A percentile compares a stretch with the other conserved stretches of the same genome.
These are phyloP conservation scores for Colinus virginianus DNA, from an alignment of 2,113 vertebrate species.

Conservation along the genomic window DNA sequence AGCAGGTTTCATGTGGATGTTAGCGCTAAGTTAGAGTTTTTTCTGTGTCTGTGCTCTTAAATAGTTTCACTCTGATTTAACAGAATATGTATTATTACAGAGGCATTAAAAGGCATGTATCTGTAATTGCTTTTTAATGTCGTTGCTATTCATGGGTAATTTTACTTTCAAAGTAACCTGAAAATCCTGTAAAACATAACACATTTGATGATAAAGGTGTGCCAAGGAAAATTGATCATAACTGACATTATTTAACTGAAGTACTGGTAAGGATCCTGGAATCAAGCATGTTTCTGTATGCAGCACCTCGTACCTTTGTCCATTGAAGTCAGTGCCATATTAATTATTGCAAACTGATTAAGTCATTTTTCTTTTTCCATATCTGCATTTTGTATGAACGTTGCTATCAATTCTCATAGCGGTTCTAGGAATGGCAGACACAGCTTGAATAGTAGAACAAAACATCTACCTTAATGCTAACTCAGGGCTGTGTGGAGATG, in stretches of 20 bases:
- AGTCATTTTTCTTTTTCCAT: not conserved
- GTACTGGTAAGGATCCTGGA: not conserved
- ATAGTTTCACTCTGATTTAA: conserved; percentile 35
- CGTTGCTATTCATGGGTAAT: conserved; percentile 6
- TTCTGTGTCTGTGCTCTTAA: conserved; percentile 6
- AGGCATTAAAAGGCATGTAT: conserved; percentile 44
- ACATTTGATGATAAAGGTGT: not conserved
- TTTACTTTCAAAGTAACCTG: conserved; percentile 18
- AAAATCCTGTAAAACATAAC: conserved; percentile 18
- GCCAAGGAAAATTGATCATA: conserved; percentile 14
- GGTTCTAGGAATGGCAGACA: not conserved
- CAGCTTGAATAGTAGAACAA: not conserved
- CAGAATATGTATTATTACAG: not conserved
- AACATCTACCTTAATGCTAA: not conserved
- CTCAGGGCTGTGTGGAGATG: not conserved
- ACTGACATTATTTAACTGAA: not conserved
- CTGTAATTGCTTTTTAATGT: conserved; percentile 48
- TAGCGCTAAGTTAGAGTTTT: conserved; percentile 1
- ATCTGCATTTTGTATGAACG: not conserved
- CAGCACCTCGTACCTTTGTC: not conserved
- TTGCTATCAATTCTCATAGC: not conserved
- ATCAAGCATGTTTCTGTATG: not conserved
- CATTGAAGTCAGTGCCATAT: not conserved
- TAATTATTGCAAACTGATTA: not conserved
- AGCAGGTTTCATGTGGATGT: not conserved